A percentile compares a stretch with the other conserved stretches of the same genome.
These are phyloP conservation scores for Galemys pyrenaicus DNA, from an alignment of 2,113 vertebrate species.

Conservation along the genomic window DNA sequence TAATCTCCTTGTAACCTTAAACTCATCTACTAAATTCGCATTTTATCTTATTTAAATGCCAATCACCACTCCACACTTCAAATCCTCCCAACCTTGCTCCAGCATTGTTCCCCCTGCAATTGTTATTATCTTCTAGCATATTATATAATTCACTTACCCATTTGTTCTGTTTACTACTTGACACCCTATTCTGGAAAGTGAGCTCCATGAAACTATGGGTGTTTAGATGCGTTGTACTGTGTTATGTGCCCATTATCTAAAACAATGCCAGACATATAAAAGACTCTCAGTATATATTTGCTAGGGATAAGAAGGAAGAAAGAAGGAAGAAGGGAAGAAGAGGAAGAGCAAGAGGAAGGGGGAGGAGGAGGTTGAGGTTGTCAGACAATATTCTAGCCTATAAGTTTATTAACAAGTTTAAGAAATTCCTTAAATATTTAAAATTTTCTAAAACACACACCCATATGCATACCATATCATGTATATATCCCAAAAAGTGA, in stretches of 20 bases:
- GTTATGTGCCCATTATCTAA: not conserved
- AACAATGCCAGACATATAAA: not conserved
- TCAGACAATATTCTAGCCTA: not conserved
- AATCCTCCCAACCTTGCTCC: not conserved
- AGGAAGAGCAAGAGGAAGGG: too few species aligned
- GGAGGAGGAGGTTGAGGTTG: too few species aligned
- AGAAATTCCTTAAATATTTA: not conserved
- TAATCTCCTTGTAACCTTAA: not conserved
- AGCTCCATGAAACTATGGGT: not conserved
- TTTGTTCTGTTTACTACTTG: not conserved
- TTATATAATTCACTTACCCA: not conserved
- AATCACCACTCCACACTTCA: not conserved
- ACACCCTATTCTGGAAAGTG: not conserved
- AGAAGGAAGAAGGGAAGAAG: not conserved
- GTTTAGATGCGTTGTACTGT: not conserved
- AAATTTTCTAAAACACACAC: too few species aligned
- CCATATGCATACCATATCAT: too few species aligned
- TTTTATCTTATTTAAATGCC: not conserved
- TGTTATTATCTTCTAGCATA: not conserved
- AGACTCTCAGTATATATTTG: not conserved
- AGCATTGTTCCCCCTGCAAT: not conserved
- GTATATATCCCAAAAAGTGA: not conserved
- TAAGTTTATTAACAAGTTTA: not conserved
- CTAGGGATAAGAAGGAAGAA: not conserved
- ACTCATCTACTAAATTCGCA: not conserved